These are phyloP conservation scores for Athetis lepigone DNA, from an alignment of 2,888 invertebrate genomes.

Conservation along the genomic window DNA sequence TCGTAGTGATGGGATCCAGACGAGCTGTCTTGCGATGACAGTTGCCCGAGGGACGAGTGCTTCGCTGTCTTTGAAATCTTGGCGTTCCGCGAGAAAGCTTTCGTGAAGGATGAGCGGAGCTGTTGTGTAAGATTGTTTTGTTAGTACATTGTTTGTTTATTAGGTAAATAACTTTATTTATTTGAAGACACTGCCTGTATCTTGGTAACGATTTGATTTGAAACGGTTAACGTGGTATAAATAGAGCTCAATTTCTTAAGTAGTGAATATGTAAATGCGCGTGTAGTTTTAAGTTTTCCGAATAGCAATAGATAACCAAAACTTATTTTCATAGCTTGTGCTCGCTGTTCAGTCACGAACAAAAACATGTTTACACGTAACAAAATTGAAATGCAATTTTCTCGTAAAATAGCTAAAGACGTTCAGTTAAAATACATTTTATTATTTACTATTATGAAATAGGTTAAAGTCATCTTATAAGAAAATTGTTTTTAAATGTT, in stretches of 20 bases:
- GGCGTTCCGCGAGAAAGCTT: slow-evolving; percentile 97
- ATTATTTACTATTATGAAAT: too few species aligned
- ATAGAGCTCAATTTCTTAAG: background rate
- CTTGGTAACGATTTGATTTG: too few species aligned
- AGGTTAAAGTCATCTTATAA: too few species aligned
- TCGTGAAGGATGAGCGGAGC: slow-evolving; percentile 98
- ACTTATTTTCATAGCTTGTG: background rate
- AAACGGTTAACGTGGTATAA: background rate
- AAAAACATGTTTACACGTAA: too few species aligned
- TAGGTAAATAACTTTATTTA: background rate
- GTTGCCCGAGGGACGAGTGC: slow-evolving; percentile 88
- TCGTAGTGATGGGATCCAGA: slow-evolving; percentile 88
- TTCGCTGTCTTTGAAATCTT: slow-evolving; percentile 93
- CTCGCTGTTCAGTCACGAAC: too few species aligned
- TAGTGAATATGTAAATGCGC: background rate
- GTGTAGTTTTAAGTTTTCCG: background rate
- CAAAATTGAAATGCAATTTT: too few species aligned
- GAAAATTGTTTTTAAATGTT: too few species aligned
- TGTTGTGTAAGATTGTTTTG: slow-evolving; percentile 73
- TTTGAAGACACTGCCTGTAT: background rate
- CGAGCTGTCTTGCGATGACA: slow-evolving; percentile 89
- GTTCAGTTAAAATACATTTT: too few species aligned
- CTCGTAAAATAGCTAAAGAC: too few species aligned
- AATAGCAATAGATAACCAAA: background rate
- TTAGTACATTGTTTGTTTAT: slow-evolving; percentile 39